phyloP scores from a whole-genome alignment of 2,113 vertebrate species.

The Entosphenus tridentatus region DNA sequence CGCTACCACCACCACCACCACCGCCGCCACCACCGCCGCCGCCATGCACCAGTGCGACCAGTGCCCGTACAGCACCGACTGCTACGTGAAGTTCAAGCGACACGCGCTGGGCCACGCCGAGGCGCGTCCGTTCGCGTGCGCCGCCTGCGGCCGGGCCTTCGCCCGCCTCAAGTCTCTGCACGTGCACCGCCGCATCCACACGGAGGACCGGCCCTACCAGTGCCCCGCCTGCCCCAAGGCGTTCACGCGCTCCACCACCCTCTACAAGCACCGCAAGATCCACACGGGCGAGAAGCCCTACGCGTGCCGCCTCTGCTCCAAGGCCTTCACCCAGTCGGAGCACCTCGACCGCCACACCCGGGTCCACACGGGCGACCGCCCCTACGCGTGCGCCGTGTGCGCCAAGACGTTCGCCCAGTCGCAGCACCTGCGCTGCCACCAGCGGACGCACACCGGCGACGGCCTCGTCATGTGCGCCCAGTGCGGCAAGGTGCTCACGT shows the following conservation, averaged over 20 bases:
- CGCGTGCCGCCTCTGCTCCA: background rate
- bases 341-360: too few species aligned
- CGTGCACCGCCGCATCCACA: background rate
- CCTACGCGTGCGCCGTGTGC: background rate
- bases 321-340: background rate
- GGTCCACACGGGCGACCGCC: background rate
- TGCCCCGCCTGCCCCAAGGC: constrained; percentile 9
- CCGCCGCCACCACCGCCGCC: background rate
- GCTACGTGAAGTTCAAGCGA: background rate
- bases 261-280: constrained; percentile 8
- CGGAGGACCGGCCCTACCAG: background rate
- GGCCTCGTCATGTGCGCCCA: background rate
- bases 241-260: constrained; percentile 3
- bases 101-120: background rate
- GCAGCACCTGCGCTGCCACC: constrained; percentile 6
- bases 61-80: background rate
- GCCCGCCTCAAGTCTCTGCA: background rate
- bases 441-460: background rate
- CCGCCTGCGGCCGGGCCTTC: constrained; percentile 4
- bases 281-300: background rate
- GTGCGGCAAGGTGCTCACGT: too few species aligned
- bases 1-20: too few species aligned
- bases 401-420: constrained; percentile 5
- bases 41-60: background rate
- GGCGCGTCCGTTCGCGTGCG: constrained; percentile 7